A percentile compares a stretch with the other conserved stretches of the same genome.
Conservation (phyloP, 1,140 invertebrate genomes). For the Mesaphorura yosii region DNA sequence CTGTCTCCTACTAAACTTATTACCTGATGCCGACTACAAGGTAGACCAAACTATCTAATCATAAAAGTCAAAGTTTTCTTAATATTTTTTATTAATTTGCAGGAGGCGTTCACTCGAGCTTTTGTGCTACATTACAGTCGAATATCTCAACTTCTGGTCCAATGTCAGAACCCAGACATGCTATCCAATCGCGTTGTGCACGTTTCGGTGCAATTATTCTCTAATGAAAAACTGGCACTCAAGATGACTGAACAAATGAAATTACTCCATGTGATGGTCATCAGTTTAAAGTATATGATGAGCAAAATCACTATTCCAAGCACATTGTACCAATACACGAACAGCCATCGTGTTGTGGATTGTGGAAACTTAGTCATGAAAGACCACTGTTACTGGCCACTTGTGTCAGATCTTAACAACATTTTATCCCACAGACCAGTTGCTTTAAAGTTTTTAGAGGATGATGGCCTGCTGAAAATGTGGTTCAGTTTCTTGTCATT, state of each 20-base stretch:
- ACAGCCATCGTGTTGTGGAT: conserved; percentile 79
- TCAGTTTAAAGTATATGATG: conserved; percentile 88
- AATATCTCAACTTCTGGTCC: conserved; percentile 80
- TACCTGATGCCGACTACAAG: conserved; percentile 91
- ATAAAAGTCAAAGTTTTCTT: background rate
- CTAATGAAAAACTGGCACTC: conserved; percentile 77
- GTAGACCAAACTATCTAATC: conserved; percentile 37
- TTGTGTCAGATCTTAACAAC: conserved; percentile 94
- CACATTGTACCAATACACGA: conserved; percentile 53
- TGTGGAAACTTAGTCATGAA: conserved; percentile 85
- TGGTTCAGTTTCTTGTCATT: conserved; percentile 88
- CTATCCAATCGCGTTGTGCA: conserved; percentile 91
- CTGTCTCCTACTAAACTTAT: conserved; percentile 87
- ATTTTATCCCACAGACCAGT: conserved; percentile 86
- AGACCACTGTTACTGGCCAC: conserved; percentile 95
- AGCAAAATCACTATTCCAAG: conserved; percentile 67
- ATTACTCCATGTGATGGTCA: conserved; percentile 85
- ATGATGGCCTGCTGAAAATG: conserved; percentile 73
- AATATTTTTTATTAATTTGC: conserved; percentile 15
- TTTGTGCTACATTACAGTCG: conserved; percentile 92
- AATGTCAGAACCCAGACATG: conserved; percentile 71
- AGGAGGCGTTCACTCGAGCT: conserved; percentile 81
- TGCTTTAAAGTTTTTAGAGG: conserved; percentile 74
- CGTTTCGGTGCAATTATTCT: conserved; percentile 90
- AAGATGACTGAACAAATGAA: conserved; percentile 81